Evolutionary conservation across 2,888 invertebrate genomes (phyloP).

Genomic region (Harpalus rubripes): DNA sequence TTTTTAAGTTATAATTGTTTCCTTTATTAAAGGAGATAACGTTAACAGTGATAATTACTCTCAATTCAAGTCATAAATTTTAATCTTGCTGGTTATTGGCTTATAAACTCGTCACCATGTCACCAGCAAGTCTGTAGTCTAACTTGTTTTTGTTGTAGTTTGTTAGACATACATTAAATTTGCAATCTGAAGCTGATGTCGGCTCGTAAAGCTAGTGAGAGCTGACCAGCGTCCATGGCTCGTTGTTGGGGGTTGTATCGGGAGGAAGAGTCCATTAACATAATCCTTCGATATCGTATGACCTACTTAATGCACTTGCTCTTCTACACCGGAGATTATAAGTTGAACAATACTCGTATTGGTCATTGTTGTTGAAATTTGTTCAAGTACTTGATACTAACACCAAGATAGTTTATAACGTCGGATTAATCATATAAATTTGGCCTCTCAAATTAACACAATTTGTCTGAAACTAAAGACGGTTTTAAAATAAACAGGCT

Average conservation of each 20-base stretch:
- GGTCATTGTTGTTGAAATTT: slow-evolving; percentile 55
- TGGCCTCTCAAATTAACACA: neutral
- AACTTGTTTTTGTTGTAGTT: neutral
- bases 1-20: neutral
- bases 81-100: neutral
- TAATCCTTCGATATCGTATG: slow-evolving; percentile 49
- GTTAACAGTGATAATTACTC: neutral
- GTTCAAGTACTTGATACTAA: slow-evolving; percentile 18
- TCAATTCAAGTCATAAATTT: neutral
- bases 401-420: neutral
- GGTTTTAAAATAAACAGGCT: neutral
- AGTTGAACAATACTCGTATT: slow-evolving; percentile 35
- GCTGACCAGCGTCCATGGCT: slow-evolving; percentile 7
- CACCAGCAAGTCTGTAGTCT: neutral
- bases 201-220: neutral
- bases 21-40: neutral
- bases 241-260: neutral
- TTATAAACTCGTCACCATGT: neutral
- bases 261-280: slow-evolving; percentile 35
- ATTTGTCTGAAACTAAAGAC: neutral
- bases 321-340: slow-evolving; percentile 51
- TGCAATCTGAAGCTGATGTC: neutral
- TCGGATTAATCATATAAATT: neutral
- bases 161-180: slow-evolving; percentile 3
- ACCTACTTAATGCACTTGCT: slow-evolving; percentile 54